phyloP scores from a whole-genome alignment of 2,888 invertebrate genomes.

The Corbicula japonica region DNA sequence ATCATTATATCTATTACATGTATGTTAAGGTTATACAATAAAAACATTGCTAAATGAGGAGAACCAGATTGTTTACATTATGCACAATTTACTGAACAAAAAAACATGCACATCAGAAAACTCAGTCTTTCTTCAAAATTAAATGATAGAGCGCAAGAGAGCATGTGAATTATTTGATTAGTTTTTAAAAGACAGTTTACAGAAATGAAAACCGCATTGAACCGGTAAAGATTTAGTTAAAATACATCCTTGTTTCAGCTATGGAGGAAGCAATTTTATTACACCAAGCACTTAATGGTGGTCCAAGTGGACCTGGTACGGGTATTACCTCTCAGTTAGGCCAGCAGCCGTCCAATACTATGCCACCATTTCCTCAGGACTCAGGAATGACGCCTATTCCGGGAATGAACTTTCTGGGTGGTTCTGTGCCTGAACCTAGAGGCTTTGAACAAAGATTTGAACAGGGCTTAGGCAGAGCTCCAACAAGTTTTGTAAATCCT shows the following conservation, averaged over 20 bases:
- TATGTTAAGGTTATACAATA: no score
- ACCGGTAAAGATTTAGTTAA: background rate
- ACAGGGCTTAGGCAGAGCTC: slow-evolving; percentile 16
- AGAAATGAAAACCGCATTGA: no score
- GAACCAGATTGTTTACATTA: no score
- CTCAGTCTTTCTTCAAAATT: no score
- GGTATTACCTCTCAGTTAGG: background rate
- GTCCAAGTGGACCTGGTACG: slow-evolving; percentile 35
- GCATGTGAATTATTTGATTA: no score
- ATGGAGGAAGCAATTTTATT: slow-evolving; percentile 40
- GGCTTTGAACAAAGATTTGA: slow-evolving; percentile 27
- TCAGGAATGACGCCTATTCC: slow-evolving; percentile 10
- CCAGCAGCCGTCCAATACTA: background rate
- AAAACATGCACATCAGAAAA: no score
- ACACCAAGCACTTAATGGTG: slow-evolving; percentile 35
- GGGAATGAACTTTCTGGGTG: slow-evolving; percentile 33
- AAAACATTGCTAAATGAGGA: no score
- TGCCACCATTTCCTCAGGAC: background rate
- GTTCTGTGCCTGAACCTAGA: background rate
- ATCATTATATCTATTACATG: no score
- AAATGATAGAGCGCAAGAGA: no score
- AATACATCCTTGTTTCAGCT: slow-evolving; percentile 7
- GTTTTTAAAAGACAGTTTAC: no score
- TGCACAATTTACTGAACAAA: no score
- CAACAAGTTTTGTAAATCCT: slow-evolving; percentile 9